These are phyloP conservation scores for Pheosia tremula DNA, from an alignment of 2,888 invertebrate genomes.

Conservation along the genomic window DNA sequence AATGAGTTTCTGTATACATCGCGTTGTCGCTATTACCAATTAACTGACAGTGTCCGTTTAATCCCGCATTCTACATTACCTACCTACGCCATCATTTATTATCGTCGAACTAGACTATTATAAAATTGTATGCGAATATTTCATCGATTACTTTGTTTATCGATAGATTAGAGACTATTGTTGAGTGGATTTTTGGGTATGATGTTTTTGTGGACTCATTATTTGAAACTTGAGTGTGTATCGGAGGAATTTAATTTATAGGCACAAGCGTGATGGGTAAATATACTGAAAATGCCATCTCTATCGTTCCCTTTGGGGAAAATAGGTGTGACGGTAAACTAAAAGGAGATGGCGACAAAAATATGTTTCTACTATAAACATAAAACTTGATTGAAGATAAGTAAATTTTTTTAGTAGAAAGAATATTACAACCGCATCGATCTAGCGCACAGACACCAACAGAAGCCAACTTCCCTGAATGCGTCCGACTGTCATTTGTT, in stretches of 20 bases:
- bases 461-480: no score
- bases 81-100: conserved; percentile 46
- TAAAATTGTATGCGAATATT: conserved; percentile 51
- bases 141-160: conserved; percentile 48
- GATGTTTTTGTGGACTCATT: conserved; percentile 33
- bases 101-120: conserved; percentile 54
- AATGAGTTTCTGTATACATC: conserved; percentile 33
- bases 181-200: conserved; percentile 49
- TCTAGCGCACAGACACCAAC: no score
- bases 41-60: conserved; percentile 32
- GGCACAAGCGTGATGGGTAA: conserved; percentile 12
- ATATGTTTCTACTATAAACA: no score
- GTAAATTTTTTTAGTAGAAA: no score
- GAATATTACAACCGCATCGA: no score
- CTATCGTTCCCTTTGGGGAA: neutral
- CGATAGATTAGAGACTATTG: conserved; percentile 44
- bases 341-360: no score
- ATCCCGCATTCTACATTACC: conserved; percentile 41
- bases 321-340: no score
- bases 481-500: no score
- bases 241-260: conserved; percentile 36
- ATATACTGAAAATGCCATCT: neutral
- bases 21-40: conserved; percentile 33
- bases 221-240: conserved; percentile 23
- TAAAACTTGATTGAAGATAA: no score